These are phyloP conservation scores for Epinotia demarniana DNA, from an alignment of 2,888 invertebrate species.

Conservation along the genomic window DNA sequence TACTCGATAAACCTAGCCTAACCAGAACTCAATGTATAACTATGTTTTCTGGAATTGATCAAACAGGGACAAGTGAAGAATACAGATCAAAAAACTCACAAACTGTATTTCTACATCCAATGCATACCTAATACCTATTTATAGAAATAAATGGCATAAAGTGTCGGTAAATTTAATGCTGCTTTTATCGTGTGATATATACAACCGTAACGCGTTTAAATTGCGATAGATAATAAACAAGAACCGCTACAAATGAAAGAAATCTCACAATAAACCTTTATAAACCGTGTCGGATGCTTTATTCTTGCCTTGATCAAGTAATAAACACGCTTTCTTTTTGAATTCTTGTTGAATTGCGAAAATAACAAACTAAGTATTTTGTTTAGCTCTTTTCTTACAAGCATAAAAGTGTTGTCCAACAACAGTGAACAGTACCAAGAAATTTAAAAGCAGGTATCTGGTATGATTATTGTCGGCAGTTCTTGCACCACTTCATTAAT, in stretches of 20 bases:
- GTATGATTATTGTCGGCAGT: neutral
- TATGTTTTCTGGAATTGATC: neutral
- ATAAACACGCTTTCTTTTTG: neutral
- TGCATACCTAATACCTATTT: neutral
- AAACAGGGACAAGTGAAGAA: neutral
- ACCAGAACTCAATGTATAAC: neutral
- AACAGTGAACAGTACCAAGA: no score
- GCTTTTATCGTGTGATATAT: neutral
- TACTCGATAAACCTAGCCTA: neutral
- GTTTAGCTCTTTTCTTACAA: no score
- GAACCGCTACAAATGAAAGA: neutral
- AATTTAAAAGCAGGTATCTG: no score
- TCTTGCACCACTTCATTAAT: neutral
- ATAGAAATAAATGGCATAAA: neutral
- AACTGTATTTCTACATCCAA: no score
- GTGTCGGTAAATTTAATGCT: neutral
- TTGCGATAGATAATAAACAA: neutral
- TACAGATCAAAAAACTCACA: no score
- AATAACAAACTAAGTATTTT: no score
- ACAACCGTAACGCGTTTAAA: neutral
- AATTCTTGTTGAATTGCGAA: neutral
- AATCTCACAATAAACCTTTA: neutral
- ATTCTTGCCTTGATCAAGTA: neutral
- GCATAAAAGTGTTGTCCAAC: no score
- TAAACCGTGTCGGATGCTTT: neutral